phyloP scores from a whole-genome alignment of 2,888 invertebrate genomes.

The Eilema sororculum region DNA sequence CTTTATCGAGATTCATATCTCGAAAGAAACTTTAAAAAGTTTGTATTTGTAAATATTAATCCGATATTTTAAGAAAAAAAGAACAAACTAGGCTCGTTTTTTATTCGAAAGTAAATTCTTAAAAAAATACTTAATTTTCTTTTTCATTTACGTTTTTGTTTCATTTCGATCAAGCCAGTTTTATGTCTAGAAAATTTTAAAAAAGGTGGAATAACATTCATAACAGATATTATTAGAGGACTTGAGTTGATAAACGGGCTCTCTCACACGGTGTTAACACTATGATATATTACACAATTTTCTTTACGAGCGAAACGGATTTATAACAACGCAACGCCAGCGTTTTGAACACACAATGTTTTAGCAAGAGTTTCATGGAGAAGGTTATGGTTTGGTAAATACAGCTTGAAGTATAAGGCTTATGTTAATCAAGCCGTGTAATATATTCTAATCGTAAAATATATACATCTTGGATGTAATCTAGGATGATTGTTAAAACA shows the following conservation, averaged over 20 bases:
- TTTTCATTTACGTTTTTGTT: constrained; percentile 37
- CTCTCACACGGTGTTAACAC: constrained; percentile 75
- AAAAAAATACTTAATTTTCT: no score
- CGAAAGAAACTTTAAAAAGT: no score
- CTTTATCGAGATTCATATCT: no score
- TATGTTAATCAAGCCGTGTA: constrained; percentile 41
- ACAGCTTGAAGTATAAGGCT: constrained; percentile 37
- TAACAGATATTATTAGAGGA: constrained; percentile 71
- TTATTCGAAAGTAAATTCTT: neutral
- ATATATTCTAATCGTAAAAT: constrained; percentile 43
- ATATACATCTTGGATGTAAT: constrained; percentile 40
- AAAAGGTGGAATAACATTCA: constrained; percentile 57
- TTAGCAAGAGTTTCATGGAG: constrained; percentile 45
- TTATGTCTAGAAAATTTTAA: constrained; percentile 43
- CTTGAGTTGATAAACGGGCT: constrained; percentile 78
- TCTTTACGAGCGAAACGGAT: constrained; percentile 80
- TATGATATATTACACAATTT: constrained; percentile 83
- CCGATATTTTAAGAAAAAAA: no score
- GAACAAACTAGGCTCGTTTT: no score
- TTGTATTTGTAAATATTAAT: no score
- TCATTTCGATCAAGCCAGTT: constrained; percentile 31
- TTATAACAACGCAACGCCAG: constrained; percentile 68
- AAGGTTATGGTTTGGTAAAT: constrained; percentile 34
- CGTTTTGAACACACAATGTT: constrained; percentile 63
- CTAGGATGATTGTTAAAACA: constrained; percentile 27